A percentile compares a stretch with the other conserved stretches of the same genome.
Evolutionary conservation across 2,797 vertebrate species (phyloP).

Genomic region (Gobionotothen gibberifrons): DNA sequence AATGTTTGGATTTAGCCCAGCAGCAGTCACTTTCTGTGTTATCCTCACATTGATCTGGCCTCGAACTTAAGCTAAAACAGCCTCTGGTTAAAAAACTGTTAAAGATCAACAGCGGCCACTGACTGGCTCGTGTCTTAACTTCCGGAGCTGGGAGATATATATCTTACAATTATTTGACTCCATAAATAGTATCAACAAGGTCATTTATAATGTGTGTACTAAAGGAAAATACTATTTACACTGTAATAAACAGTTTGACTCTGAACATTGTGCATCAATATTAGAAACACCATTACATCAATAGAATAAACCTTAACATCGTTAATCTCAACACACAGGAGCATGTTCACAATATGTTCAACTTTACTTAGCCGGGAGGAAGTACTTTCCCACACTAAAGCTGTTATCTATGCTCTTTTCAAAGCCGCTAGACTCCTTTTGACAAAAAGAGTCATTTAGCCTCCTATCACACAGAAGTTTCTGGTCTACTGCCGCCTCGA

Average conservation of each 20-base stretch:
- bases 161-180: conserved; percentile 4
- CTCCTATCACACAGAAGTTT: no score
- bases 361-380: no score
- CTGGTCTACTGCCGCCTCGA: no score
- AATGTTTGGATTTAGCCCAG: conserved; percentile 3
- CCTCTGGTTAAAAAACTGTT: neutral
- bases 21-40: neutral
- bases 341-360: no score
- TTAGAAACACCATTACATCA: neutral
- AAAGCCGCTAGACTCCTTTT: no score
- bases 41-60: neutral
- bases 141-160: neutral
- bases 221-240: neutral
- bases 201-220: neutral
- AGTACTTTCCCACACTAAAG: no score
- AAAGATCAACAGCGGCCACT: neutral
- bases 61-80: neutral
- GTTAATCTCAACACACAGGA: neutral
- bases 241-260: neutral
- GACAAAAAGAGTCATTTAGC: no score
- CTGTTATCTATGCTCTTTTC: no score
- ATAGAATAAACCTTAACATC: neutral
- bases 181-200: neutral
- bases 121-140: neutral
- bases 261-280: conserved; percentile 4